A percentile compares a stretch with the other conserved stretches of the same genome.
Conservation (phyloP, 2,888 invertebrate species). For the Rapana venosa region DNA sequence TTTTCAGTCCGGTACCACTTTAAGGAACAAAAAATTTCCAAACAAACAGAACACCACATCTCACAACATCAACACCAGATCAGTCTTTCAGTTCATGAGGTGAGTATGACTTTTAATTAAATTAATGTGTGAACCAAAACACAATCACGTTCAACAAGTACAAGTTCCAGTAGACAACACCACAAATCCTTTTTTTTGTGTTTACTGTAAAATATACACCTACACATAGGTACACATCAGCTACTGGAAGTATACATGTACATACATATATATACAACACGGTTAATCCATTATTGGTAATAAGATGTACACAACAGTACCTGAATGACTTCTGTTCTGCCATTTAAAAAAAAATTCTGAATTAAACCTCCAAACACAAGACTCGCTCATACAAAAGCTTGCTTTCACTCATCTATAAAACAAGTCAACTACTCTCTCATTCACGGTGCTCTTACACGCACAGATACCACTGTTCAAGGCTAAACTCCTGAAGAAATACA, state of each 20-base stretch:
- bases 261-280: background rate
- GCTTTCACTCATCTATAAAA: background rate
- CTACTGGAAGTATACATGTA: background rate
- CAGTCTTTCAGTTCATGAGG: background rate
- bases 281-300: background rate
- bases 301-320: slow-evolving; percentile 27
- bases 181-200: slow-evolving; percentile 22
- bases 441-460: background rate
- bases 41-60: too few relatives aligned
- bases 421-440: background rate
- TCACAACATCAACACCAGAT: too few relatives aligned
- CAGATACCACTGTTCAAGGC: background rate
- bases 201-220: slow-evolving; percentile 23
- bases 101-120: slow-evolving; percentile 26
- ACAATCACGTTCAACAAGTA: slow-evolving; percentile 9
- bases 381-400: background rate
- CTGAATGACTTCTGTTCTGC: background rate
- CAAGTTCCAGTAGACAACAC: slow-evolving; percentile 14
- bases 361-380: background rate
- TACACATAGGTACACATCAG: slow-evolving; percentile 13
- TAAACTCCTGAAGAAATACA: background rate
- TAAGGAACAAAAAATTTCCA: too few relatives aligned
- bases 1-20: too few relatives aligned
- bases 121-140: slow-evolving; percentile 19
- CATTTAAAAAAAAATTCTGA: background rate